Evolutionary conservation across 2,113 vertebrate genomes (phyloP), one percentile per base, ranked within the genome.

Genomic region (Setophaga coronata): DNA sequence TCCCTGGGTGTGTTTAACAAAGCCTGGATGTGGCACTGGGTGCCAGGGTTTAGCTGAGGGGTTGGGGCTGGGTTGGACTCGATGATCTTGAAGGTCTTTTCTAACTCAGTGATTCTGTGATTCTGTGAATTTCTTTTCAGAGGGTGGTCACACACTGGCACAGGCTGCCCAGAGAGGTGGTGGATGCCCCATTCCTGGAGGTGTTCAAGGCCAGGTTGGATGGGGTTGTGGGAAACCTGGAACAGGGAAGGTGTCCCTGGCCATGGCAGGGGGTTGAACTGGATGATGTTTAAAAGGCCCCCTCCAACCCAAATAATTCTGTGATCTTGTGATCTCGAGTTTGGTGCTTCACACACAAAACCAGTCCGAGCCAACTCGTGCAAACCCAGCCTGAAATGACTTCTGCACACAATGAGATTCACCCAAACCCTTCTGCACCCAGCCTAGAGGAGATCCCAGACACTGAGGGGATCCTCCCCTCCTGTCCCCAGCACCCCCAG

Each of bases 321-420:
- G 77, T 58, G 38, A 45, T 26, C 19, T 54, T 38, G 47, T 47
- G 47, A 31, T 26, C 47, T 81, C 58, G 2, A 26, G 4, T 53
- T 69, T 77, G 43, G 18, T 43, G 28, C 50, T 51, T 19, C 23
- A 9, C 4, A 4, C 19, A 18, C 48, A 50, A 58, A 89, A 50
- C 20, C 43, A 18, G 13, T 5, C 42, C 3, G 24, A 54, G 24
- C 6, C 58, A 60, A 13, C 10, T 34, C 33, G 11, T 40, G 34
- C 57, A 38, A 71, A 54, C 34, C 29, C 43, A 29, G 54, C 25
- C 1, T 1, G 0, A 85, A 71, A 45, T 16, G 0, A 65, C 36
- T 4, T n/a, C 31, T 28, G 14, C 57, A 34, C 2, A 0, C 0
- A 11, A 7, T 5, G 53, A 60, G 23, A 18, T 15, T n/a, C 36